Percentiles rank a stretch among this genome's conserved stretches.
These are phyloP conservation scores for Leucopsar rothschildi DNA, from an alignment of 2,113 vertebrate genomes.

Conservation along the genomic window DNA sequence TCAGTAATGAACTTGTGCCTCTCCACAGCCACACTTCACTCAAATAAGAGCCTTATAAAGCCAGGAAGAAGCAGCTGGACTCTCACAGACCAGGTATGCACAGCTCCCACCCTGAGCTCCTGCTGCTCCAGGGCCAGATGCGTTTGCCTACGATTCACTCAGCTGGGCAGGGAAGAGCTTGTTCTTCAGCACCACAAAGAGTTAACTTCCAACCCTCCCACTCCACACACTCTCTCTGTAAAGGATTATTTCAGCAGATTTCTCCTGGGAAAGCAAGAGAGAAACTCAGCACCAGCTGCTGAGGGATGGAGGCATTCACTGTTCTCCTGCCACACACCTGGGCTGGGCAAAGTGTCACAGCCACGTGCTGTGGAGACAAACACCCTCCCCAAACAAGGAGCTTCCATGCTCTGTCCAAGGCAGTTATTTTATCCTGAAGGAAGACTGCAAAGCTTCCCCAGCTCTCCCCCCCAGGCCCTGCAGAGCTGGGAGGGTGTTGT, in stretches of 20 bases:
- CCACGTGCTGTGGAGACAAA: not conserved
- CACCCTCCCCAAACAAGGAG: not conserved
- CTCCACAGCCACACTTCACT: not conserved
- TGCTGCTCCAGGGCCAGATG: not conserved
- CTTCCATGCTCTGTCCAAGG: not conserved
- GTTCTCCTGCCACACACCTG: not conserved
- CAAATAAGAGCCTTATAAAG: not conserved
- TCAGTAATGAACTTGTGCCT: not conserved
- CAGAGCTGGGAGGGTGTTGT: not conserved
- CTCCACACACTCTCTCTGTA: not conserved
- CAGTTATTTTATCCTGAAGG: not conserved
- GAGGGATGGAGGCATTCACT: not conserved
- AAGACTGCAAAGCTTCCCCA: not conserved
- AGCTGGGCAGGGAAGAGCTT: not conserved
- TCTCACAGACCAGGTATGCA: not conserved
- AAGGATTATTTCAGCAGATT: not conserved
- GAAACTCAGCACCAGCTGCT: no score
- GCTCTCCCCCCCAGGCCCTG: not conserved
- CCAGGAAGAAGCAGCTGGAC: not conserved
- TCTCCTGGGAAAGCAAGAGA: not conserved
- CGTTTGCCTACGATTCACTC: fast-evolving
- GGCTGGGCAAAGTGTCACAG: not conserved
- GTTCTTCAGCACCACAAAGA: not conserved
- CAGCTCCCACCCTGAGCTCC: not conserved
- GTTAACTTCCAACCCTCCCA: not conserved